Evolutionary conservation across 2,888 invertebrate genomes (phyloP), one percentile per base, ranked within the genome.

Genomic region (Spodoptera exigua): DNA sequence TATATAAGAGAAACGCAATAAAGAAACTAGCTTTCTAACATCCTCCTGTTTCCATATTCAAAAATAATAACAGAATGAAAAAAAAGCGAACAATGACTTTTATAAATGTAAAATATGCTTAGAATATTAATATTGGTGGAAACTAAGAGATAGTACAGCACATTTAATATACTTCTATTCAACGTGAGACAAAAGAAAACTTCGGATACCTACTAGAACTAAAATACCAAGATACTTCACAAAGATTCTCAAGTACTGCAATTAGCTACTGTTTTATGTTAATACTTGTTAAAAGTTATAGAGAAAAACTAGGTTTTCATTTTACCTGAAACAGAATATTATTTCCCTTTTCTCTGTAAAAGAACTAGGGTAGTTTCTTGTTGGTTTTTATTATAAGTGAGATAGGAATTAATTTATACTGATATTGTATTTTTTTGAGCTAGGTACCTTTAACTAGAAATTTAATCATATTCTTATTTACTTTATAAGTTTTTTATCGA

Each of bases 251-350:
- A 36, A 68, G 54, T 45, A 62, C 55, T 41, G 48, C 54, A 66
- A 66, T 68, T 66, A 69, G 46, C 69, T 51, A 36, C 49, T 48
- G 55, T 55, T 68, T 61, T 68, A 69, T 61, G 45, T 61, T 69
- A 63, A 70, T 70, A 47, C 44, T 69, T 49, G 63, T 70, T 63
- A 52, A 58, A 63, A 70, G 70, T 54, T 51, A 40, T 51, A 16
- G 40, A 56, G 51, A 52, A 68, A 70, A 54, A 70, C 53, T 51
- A 47, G 14, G 32, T 43, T 51, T 53, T 51, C n/a, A 58, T 61
- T 61, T 54, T 48, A 60, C 17, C 40, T 70, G 57, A 41, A 53
- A 62, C 45, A 55, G 10, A 36, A 49, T 43, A 49, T 35, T 41
- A 18, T 56, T 14, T 17, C 32, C 5, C 3, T 56, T 40, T n/a